These are phyloP conservation scores for Leptinotarsa lineolata DNA, from an alignment of 1,140 invertebrate species.

Conservation along the genomic window DNA sequence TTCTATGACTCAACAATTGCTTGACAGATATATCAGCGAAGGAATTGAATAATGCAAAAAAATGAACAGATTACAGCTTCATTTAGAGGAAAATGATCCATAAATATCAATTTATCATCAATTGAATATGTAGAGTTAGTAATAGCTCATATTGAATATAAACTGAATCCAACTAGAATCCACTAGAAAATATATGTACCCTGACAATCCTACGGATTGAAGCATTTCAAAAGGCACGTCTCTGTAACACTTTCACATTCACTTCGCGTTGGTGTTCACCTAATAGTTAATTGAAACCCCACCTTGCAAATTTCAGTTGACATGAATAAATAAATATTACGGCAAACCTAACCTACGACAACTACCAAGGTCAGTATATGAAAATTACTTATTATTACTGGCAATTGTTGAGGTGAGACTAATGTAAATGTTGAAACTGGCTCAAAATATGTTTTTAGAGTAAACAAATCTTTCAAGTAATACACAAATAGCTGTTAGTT, in stretches of 20 bases:
- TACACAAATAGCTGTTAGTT: neutral
- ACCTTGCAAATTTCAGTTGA: constrained; percentile 1
- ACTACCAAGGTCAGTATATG: neutral
- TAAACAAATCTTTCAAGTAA: neutral
- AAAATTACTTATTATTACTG: constrained; percentile 4
- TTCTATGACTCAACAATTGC: too few relatives aligned
- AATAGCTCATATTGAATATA: too few relatives aligned
- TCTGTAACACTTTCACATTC: neutral
- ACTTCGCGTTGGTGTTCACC: neutral
- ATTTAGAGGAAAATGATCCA: too few relatives aligned
- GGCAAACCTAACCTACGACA: neutral
- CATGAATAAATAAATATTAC: constrained; percentile 7
- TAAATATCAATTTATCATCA: too few relatives aligned
- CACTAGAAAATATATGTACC: too few relatives aligned
- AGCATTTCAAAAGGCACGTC: too few relatives aligned
- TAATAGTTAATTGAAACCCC: neutral
- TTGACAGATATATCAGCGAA: too few relatives aligned
- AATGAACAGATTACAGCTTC: too few relatives aligned
- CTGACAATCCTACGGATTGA: too few relatives aligned
- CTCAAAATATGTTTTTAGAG: neutral
- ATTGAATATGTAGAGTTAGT: too few relatives aligned
- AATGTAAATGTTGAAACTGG: constrained; percentile 3
- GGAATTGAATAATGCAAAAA: too few relatives aligned
- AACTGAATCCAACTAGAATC: too few relatives aligned
- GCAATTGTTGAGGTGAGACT: constrained; percentile 8